Conservation (phyloP, 2,113 vertebrate genomes). For the Maccullochella peelii region DNA sequence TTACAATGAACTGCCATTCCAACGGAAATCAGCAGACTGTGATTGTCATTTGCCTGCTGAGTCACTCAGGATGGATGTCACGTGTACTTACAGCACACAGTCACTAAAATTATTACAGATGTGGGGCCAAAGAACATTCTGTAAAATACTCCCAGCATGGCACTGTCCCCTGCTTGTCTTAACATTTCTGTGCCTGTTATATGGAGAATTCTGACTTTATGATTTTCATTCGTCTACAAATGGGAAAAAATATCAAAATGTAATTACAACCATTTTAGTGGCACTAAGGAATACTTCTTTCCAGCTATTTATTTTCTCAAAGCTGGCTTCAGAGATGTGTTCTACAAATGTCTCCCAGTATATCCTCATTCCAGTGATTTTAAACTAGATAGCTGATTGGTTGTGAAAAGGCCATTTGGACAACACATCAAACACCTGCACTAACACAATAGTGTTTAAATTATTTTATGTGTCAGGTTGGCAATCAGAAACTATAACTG, state of each 20-base stretch:
- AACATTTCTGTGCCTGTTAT: neutral
- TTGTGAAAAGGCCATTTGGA: neutral
- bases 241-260: neutral
- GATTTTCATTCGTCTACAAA: neutral
- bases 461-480: neutral
- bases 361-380: conserved; percentile 5
- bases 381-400: neutral
- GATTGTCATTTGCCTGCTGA: conserved; percentile 25
- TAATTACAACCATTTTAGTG: neutral
- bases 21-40: conserved; percentile 26
- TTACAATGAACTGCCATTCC: neutral
- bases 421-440: neutral
- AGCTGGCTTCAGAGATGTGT: neutral
- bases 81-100: conserved; percentile 6
- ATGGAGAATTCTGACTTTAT: neutral
- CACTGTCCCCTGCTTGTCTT: neutral
- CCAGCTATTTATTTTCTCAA: neutral
- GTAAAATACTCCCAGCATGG: neutral
- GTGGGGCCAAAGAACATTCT: neutral
- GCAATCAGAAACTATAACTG: too few relatives aligned
- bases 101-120: conserved; percentile 16
- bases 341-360: neutral
- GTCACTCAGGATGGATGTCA: conserved; percentile 22
- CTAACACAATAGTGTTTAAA: neutral
- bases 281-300: neutral